Percentiles rank a stretch among this genome's conserved stretches.
These are phyloP conservation scores for Sakesphorus luctuosus DNA, from an alignment of 2,113 vertebrate species.

Conservation along the genomic window DNA sequence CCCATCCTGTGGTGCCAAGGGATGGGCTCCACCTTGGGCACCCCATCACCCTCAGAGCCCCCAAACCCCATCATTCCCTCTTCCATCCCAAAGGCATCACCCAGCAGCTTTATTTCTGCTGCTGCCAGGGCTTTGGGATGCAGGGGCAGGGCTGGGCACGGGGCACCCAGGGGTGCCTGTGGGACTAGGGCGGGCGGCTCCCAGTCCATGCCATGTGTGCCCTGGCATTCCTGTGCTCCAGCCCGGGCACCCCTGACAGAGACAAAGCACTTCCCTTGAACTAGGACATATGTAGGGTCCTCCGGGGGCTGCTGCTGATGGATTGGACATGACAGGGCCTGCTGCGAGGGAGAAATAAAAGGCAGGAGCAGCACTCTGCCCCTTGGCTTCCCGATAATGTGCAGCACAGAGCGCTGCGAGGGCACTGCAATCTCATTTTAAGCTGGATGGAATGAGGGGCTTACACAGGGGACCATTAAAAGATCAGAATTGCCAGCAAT, in stretches of 20 bases:
- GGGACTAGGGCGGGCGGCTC: accelerated
- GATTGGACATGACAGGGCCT: constrained; percentile 3
- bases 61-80: accelerated
- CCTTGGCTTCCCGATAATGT: background rate
- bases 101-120: background rate
- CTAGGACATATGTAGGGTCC: background rate
- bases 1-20: background rate
- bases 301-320: constrained; percentile 15
- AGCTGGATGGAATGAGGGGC: background rate
- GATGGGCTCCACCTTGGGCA: background rate
- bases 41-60: background rate
- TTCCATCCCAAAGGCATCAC: accelerated
- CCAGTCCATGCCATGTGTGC: accelerated
- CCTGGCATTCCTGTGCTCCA: background rate
- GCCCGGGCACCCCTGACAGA: background rate
- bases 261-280: background rate
- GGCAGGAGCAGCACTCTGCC: background rate
- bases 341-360: background rate
- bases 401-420: background rate
- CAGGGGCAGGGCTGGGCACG: background rate
- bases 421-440: background rate
- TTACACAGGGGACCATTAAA: background rate
- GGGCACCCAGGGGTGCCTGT: accelerated
- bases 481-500: background rate
- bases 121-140: accelerated